Conservation (phyloP, 2,797 vertebrate species). For the Rachycentron canadum region DNA sequence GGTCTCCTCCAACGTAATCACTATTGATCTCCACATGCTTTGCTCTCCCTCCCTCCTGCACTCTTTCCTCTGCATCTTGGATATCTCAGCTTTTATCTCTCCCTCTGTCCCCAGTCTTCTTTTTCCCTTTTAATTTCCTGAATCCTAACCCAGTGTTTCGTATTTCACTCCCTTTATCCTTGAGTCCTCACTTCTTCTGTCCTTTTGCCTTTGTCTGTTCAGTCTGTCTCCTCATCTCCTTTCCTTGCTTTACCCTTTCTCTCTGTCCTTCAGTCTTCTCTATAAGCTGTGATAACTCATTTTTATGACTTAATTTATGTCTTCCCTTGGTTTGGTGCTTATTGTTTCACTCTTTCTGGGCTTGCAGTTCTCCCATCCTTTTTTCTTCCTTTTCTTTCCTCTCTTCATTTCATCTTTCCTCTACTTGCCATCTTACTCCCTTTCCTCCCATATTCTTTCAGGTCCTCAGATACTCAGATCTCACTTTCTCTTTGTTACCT, state of each 20-base stretch:
- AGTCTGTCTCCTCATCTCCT: background rate
- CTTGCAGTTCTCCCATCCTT: background rate
- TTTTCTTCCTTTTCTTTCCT: background rate
- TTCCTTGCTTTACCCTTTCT: conserved; percentile 1
- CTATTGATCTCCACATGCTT: conserved; percentile 51
- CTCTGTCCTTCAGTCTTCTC: background rate
- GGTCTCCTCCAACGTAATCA: conserved; percentile 51
- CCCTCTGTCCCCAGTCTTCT: background rate
- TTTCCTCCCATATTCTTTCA: background rate
- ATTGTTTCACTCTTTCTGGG: conserved; percentile 17
- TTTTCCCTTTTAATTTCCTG: conserved; percentile 35
- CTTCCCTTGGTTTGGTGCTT: conserved; percentile 1
- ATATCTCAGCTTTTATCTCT: conserved; percentile 22
- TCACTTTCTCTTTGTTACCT: background rate
- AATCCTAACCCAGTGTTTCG: conserved; percentile 16
- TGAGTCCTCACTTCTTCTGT: background rate
- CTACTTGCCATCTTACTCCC: too few species aligned
- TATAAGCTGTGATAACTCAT: conserved; percentile 6
- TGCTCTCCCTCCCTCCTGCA: background rate
- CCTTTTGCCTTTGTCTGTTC: conserved; percentile 9
- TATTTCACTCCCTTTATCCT: conserved; percentile 19
- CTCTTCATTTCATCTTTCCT: background rate
- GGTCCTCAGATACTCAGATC: background rate
- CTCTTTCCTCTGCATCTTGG: background rate
- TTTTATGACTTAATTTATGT: conserved; percentile 5